phyloP scores from a whole-genome alignment of 2,113 vertebrate genomes.

The Cebidichthys violaceus region DNA sequence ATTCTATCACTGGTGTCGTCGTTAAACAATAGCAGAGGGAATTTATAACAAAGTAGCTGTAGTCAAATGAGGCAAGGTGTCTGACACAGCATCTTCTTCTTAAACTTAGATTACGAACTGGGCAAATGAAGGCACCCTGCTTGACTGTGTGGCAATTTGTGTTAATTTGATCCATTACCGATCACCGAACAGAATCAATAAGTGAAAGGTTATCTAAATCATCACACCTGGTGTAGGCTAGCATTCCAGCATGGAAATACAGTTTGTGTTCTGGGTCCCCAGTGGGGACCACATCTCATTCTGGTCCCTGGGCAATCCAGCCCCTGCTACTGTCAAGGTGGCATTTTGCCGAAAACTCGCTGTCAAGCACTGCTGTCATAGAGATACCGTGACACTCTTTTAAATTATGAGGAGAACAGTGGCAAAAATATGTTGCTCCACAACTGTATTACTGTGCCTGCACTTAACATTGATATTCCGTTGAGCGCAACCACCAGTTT shows the following conservation, averaged over 20 bases:
- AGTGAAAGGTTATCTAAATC: not conserved
- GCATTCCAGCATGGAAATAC: not conserved
- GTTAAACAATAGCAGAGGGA: constrained; percentile 5
- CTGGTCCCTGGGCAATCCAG: not conserved
- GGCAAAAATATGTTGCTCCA: too few species aligned
- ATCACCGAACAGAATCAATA: not conserved
- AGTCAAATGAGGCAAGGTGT: not conserved
- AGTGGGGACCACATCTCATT: not conserved
- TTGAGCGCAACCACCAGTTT: not conserved
- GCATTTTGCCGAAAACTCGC: not conserved
- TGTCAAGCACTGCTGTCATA: not conserved
- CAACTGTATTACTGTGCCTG: not conserved
- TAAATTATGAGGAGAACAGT: not conserved
- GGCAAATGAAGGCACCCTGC: not conserved
- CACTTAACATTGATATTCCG: not conserved
- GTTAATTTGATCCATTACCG: constrained; percentile 14
- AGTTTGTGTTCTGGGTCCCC: not conserved
- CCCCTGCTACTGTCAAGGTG: not conserved
- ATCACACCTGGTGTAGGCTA: not conserved
- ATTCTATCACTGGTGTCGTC: not conserved
- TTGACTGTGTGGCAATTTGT: constrained; percentile 3
- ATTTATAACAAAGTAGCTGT: constrained; percentile 18
- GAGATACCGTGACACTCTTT: not conserved
- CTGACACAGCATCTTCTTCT: not conserved
- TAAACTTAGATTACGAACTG: not conserved